Conservation (phyloP, 2,113 vertebrate species). For the Opisthocomus hoazin region DNA sequence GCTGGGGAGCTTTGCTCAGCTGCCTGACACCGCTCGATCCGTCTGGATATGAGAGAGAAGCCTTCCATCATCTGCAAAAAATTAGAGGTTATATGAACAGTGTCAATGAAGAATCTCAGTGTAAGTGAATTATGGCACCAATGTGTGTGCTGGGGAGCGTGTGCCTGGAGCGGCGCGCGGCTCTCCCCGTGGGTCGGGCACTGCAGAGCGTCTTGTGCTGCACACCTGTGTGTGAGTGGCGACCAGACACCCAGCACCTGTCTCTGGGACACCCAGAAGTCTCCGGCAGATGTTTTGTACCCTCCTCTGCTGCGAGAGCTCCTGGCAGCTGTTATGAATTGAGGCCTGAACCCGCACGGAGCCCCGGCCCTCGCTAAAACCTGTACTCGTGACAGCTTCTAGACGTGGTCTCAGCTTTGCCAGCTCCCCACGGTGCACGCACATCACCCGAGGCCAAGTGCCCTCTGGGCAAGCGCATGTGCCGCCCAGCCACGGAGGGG, state of each 20-base stretch:
- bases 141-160: accelerated
- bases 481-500: accelerated
- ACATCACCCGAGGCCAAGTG: not conserved
- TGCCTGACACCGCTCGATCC: not conserved
- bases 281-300: not conserved
- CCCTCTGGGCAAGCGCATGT: not conserved
- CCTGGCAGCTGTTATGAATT: not conserved
- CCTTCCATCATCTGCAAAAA: constrained; percentile 27
- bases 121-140: not conserved
- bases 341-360: not conserved
- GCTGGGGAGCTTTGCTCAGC: not conserved
- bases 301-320: not conserved
- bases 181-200: accelerated
- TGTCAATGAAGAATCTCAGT: accelerated
- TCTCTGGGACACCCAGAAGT: not conserved
- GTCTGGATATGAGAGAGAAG: not conserved
- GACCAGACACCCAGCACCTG: accelerated
- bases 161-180: accelerated
- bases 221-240: not conserved
- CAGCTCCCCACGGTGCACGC: not conserved
- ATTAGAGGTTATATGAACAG: not conserved
- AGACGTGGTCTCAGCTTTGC: not conserved
- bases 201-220: not conserved
- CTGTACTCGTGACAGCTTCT: not conserved
- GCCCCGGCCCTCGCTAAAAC: not conserved